A percentile compares a stretch with the other conserved stretches of the same genome.
Evolutionary conservation across 2,797 vertebrate species (phyloP).

Genomic region (Phalanger gymnotis): DNA sequence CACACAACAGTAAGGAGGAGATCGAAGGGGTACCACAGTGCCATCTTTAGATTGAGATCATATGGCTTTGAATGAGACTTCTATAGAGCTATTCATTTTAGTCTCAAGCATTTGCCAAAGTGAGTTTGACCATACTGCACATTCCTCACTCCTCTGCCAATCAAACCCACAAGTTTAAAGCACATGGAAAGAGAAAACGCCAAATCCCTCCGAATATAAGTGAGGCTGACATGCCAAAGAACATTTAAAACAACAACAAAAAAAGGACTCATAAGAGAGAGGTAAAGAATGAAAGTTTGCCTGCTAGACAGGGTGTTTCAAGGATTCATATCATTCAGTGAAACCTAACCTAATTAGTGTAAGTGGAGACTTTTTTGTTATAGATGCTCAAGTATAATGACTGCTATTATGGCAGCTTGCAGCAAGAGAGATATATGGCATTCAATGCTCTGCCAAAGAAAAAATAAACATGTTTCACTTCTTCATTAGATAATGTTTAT

Average conservation of each 20-base stretch:
- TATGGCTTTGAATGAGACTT: conserved; percentile 3
- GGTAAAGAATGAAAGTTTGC: conserved; percentile 47
- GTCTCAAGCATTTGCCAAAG: conserved; percentile 48
- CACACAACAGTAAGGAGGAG: not conserved
- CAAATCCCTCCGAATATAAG: conserved; percentile 31
- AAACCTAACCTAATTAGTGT: conserved; percentile 82
- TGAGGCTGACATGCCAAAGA: conserved; percentile 15
- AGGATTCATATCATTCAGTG: conserved; percentile 76
- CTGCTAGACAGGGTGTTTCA: conserved; percentile 69
- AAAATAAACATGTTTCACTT: conserved; percentile 87
- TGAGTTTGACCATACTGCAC: conserved; percentile 44
- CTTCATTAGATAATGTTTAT: conserved; percentile 88
- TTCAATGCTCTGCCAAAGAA: conserved; percentile 79
- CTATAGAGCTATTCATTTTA: conserved; percentile 54
- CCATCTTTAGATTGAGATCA: conserved; percentile 40
- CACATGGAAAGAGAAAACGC: conserved; percentile 48
- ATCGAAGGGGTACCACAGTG: conserved; percentile 2
- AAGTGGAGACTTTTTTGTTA: conserved; percentile 78
- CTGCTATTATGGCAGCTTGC: conserved; percentile 82
- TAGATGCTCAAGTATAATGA: conserved; percentile 79
- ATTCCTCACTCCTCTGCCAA: conserved; percentile 51
- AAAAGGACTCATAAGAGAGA: conserved; percentile 17
- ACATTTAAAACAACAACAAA: not conserved
- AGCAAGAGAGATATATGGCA: conserved; percentile 82
- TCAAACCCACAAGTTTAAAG: conserved; percentile 67